phyloP scores from a whole-genome alignment of 2,113 vertebrate species.

The Athene noctua region DNA sequence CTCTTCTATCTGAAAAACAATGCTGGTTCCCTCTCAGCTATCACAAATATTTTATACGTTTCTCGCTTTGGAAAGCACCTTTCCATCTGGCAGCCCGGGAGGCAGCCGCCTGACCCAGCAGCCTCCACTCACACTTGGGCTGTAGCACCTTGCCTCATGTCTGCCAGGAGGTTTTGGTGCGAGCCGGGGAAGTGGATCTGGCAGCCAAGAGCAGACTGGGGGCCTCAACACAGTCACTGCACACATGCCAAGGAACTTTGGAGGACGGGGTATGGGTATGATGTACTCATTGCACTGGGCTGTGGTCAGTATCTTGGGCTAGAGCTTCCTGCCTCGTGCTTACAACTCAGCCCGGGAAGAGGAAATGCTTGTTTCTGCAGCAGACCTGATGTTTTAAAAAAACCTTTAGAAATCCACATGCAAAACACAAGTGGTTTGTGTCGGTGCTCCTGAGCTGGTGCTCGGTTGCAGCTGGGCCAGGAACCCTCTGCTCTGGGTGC shows the following conservation, averaged over 20 bases:
- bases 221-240: not conserved
- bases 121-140: not conserved
- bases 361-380: not conserved
- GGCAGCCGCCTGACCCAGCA: not conserved
- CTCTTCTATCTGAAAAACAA: not conserved
- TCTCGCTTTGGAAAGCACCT: not conserved
- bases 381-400: not conserved
- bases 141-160: not conserved
- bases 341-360: not conserved
- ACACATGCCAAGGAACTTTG: not conserved
- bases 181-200: rapidly evolving
- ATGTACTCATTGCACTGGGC: not conserved
- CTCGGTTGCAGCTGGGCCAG: rapidly evolving
- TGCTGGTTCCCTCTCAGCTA: not conserved
- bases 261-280: not conserved
- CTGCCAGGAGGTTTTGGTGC: rapidly evolving
- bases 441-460: not conserved
- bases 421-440: not conserved
- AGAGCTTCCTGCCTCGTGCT: not conserved
- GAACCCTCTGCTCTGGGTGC: rapidly evolving
- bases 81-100: rapidly evolving
- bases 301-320: not conserved
- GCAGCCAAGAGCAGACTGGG: not conserved
- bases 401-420: not conserved
- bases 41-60: not conserved